These are phyloP conservation scores for Benthosema pterotum DNA, from an alignment of 2,797 vertebrate species.

Conservation along the genomic window DNA sequence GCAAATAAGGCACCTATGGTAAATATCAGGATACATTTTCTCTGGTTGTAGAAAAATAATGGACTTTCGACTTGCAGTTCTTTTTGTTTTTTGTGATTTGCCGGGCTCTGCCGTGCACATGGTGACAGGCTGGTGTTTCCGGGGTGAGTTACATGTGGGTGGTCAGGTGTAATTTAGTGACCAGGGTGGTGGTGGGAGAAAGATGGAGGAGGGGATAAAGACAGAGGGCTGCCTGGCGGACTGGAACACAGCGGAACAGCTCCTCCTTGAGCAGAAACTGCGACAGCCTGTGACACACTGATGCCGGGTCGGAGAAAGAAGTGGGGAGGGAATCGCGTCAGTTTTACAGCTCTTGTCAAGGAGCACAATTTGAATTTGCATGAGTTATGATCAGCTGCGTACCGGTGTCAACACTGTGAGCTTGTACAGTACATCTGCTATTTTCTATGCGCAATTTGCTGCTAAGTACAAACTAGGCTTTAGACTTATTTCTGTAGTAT, in stretches of 20 bases:
- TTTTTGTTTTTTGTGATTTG: slow-evolving; percentile 1
- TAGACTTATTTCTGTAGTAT: too few species aligned
- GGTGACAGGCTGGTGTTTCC: slow-evolving; percentile 14
- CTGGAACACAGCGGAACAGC: slow-evolving; percentile 50
- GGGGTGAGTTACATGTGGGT: not conserved
- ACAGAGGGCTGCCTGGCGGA: slow-evolving; percentile 66
- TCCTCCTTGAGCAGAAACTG: slow-evolving; percentile 62
- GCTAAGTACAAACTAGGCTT: too few species aligned
- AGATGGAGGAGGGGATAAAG: slow-evolving; percentile 72
- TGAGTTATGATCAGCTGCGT: too few species aligned
- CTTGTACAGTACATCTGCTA: too few species aligned
- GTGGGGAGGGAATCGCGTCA: not conserved
- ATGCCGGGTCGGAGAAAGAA: not conserved
- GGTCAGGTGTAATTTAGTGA: slow-evolving; percentile 46
- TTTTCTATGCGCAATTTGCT: too few species aligned
- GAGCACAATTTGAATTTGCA: too few species aligned
- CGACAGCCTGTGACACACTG: slow-evolving; percentile 74
- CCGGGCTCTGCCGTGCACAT: slow-evolving; percentile 9
- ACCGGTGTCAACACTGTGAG: too few species aligned
- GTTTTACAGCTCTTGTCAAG: too few species aligned
- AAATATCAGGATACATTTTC: too few species aligned
- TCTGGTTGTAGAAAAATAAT: too few species aligned
- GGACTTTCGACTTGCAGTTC: too few species aligned
- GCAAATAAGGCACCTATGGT: too few species aligned
- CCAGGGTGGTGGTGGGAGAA: slow-evolving; percentile 75